Evolutionary conservation across 2,113 vertebrate species (phyloP).

Genomic region (Dipodomys spectabilis): DNA sequence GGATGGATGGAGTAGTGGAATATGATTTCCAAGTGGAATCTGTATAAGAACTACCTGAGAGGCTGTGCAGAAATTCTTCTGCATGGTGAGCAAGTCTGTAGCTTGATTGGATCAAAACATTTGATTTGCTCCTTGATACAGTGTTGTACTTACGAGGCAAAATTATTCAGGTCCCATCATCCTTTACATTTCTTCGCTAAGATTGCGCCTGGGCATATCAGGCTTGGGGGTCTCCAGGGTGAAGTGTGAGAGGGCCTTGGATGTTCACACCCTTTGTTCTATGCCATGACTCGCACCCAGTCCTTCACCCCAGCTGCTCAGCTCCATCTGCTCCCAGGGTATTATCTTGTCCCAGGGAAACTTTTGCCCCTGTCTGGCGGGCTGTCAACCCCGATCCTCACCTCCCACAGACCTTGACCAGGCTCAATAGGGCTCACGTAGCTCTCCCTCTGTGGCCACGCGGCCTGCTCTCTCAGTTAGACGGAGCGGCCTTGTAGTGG

Average conservation of each 20-base stretch:
- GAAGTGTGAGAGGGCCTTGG: not conserved
- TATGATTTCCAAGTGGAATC: conserved; percentile 35
- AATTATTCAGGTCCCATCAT: not conserved
- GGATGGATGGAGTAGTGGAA: not conserved
- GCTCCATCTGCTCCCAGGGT: not conserved
- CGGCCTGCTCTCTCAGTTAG: not conserved
- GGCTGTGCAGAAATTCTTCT: not conserved
- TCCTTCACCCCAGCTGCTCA: not conserved
- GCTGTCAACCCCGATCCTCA: not conserved
- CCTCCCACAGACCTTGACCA: not conserved
- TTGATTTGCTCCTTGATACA: not conserved
- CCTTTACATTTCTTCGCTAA: not conserved
- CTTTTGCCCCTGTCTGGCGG: not conserved
- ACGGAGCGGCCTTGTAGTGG: not conserved
- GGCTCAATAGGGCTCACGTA: not conserved
- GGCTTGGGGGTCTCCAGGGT: not conserved
- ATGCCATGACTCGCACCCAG: not conserved
- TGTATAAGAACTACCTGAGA: not conserved
- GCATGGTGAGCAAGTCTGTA: not conserved
- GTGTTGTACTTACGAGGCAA: not conserved
- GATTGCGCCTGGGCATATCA: not conserved
- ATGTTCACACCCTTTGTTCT: not conserved
- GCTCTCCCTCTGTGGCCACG: not conserved
- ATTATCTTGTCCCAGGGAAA: not conserved
- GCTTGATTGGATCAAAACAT: not conserved